These are phyloP conservation scores for Phylloscopus trochilus DNA, from an alignment of 2,113 vertebrate genomes.

Conservation along the genomic window DNA sequence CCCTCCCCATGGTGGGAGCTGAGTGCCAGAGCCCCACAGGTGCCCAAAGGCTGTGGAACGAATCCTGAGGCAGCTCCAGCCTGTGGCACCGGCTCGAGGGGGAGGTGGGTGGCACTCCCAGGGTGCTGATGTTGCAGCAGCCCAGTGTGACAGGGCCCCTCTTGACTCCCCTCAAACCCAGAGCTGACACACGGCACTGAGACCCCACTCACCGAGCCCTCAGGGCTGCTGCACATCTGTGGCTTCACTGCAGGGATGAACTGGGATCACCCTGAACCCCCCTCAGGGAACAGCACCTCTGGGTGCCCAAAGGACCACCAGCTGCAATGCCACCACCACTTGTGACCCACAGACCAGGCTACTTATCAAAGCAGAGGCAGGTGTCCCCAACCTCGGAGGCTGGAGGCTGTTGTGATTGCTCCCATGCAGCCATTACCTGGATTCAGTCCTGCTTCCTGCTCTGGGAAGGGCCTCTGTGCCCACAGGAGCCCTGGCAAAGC, in stretches of 20 bases:
- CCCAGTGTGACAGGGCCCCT: background rate
- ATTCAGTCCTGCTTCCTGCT: background rate
- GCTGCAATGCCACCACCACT: background rate
- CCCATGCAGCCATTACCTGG: background rate
- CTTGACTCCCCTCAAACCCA: background rate
- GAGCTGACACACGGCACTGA: accelerated
- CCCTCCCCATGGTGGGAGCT: accelerated
- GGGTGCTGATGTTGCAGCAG: background rate
- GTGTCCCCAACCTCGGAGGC: accelerated
- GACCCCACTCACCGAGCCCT: accelerated
- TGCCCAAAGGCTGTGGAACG: accelerated
- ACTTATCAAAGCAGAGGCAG: accelerated
- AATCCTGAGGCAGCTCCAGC: background rate
- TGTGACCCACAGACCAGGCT: accelerated
- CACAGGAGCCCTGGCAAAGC: background rate
- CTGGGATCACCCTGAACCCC: accelerated
- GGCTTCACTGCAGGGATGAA: background rate
- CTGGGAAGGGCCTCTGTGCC: background rate
- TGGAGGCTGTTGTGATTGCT: background rate
- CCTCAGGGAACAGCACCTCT: background rate
- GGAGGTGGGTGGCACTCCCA: background rate
- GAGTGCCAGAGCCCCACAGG: background rate
- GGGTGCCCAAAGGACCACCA: background rate
- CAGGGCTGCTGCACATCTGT: accelerated
- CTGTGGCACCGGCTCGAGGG: accelerated